phyloP scores from a whole-genome alignment of 2,797 vertebrate species.

The Gila robusta region DNA sequence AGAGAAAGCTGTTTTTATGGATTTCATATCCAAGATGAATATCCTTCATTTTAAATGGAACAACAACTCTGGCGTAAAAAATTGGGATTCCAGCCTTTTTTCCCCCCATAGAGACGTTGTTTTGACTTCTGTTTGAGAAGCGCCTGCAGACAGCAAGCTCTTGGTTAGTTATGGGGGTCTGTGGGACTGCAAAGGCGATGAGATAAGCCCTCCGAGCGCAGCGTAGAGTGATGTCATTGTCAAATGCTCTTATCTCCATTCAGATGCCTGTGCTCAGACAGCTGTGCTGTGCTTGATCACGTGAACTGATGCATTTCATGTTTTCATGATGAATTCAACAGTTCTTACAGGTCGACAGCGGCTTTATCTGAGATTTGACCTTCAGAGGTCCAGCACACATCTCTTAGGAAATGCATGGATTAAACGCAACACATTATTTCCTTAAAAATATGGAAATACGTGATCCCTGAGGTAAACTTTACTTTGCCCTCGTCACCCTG shows the following conservation, averaged over 20 bases:
- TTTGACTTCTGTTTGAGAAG: constrained; percentile 23
- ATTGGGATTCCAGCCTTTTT: constrained; percentile 5
- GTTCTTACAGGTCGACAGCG: background rate
- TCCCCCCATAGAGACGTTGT: background rate
- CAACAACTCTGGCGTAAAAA: background rate
- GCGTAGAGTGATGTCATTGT: constrained; percentile 29
- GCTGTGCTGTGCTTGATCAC: constrained; percentile 19
- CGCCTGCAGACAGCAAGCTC: constrained; percentile 15
- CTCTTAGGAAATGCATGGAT: constrained; percentile 2
- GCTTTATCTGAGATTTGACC: constrained; percentile 20
- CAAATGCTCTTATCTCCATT: constrained; percentile 35
- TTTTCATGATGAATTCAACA: constrained; percentile 25
- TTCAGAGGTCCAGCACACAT: constrained; percentile 4
- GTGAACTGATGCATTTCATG: constrained; percentile 33
- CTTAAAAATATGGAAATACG: constrained; percentile 9
- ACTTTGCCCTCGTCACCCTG: constrained; percentile 5
- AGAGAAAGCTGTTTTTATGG: background rate
- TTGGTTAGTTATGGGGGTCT: constrained; percentile 33
- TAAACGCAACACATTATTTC: background rate
- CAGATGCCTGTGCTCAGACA: constrained; percentile 24
- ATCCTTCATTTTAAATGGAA: background rate
- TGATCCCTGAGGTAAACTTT: background rate
- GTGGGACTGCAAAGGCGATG: constrained; percentile 17
- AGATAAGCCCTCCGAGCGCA: constrained; percentile 23
- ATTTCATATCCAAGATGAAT: background rate